Base-by-base conservation (phyloP, 1,140 invertebrate genomes). In the Grapholita molesta region DNA sequence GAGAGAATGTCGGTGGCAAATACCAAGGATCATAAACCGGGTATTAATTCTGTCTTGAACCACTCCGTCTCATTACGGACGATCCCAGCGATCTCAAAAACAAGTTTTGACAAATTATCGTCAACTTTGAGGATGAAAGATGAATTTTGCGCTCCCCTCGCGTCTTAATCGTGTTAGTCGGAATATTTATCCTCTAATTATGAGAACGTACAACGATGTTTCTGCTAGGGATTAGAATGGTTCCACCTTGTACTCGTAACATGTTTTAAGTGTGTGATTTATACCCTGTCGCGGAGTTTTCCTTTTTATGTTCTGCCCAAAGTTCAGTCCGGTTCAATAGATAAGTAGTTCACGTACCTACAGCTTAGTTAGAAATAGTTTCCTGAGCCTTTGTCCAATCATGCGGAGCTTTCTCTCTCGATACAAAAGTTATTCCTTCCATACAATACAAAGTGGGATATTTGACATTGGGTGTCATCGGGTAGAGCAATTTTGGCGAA, bases 141-240 rank as follows among this genome's bases (percentile, higher is more conserved):
- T 61, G 28, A 28, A 61, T 28, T 61, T 61, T 32, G n/a, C 55
- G 55, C 55, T 70, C 65, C 66, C 71, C 53, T 67, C 33, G 48
- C n/a, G 33, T 66, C 35, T 33, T 73, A 73, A 73, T 70, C 68
- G 67, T 65, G 61, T 69, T 70, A 70, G 68, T 67, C 72, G 52
- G 66, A 35, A 70, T 69, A 74, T 74, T 70, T 69, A 70, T 70
- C 69, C 68, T 69, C 42, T 70, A 68, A 74, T 74, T 70, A 70
- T 65, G 72, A 70, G 64, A 69, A 61, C 28, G 48, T 33, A 48
- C 42, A 68, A 35, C 25, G 57, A 67, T 35, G 64, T 70, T 64
- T 61, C 24, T 61, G 25, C 55, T 11, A 28, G 9, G 7, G 25
- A 61, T 15, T 28, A 61, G 9, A 61, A 61, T 61, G 55, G 6